A percentile compares a stretch with the other conserved stretches of the same genome.
phyloP scores from a whole-genome alignment of 2,888 invertebrate species.

The Agrypnus murinus region DNA sequence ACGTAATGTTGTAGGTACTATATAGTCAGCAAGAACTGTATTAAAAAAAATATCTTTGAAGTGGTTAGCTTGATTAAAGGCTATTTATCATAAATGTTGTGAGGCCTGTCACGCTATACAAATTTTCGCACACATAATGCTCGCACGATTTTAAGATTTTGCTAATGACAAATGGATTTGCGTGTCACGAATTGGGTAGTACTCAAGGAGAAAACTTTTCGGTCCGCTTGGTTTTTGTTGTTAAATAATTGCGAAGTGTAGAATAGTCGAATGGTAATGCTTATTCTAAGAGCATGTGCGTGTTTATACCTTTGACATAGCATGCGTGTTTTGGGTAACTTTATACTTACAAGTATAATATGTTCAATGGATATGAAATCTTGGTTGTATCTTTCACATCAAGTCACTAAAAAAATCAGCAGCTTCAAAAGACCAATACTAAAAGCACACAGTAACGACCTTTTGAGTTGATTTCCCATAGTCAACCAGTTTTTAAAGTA shows the following conservation, averaged over 20 bases:
- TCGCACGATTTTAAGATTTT: conserved; percentile 18
- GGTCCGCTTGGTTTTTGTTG: conserved; percentile 20
- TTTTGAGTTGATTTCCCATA: no score
- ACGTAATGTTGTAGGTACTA: no score
- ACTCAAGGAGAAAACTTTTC: conserved; percentile 19
- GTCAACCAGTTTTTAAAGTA: no score
- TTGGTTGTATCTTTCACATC: neutral
- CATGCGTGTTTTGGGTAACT: conserved; percentile 34
- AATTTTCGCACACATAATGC: conserved; percentile 20
- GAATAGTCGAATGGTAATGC: conserved; percentile 12
- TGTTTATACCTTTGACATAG: conserved; percentile 4
- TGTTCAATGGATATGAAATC: conserved; percentile 10
- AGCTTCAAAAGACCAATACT: neutral
- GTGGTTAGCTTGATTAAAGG: conserved; percentile 14
- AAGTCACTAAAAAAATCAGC: neutral
- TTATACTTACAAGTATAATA: conserved; percentile 23
- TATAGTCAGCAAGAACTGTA: no score
- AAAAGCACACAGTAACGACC: no score
- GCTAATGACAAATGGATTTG: conserved; percentile 22
- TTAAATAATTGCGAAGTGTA: conserved; percentile 28
- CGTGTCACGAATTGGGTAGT: conserved; percentile 18
- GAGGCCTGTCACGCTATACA: conserved; percentile 18
- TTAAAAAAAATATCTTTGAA: conserved; percentile 12
- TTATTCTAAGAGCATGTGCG: conserved; percentile 26
- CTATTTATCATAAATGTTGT: conserved; percentile 15